These are phyloP conservation scores for Helogale parvula DNA, from an alignment of 2,113 vertebrate genomes.

Conservation along the genomic window DNA sequence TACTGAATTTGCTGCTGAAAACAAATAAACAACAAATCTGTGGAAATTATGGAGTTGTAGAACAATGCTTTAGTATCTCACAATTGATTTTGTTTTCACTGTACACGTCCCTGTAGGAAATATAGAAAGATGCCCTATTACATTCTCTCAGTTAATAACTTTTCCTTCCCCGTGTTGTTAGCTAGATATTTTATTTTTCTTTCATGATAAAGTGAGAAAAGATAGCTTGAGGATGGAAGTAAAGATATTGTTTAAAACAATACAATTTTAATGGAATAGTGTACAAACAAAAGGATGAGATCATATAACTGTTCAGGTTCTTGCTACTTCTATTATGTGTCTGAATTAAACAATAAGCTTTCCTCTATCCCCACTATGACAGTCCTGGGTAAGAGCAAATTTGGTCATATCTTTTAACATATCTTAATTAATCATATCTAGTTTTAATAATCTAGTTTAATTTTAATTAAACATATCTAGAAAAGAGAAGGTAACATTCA, in stretches of 20 bases:
- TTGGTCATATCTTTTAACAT: neutral
- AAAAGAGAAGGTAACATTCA: neutral
- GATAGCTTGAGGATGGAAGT: slow-evolving; percentile 68
- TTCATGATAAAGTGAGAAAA: slow-evolving; percentile 77
- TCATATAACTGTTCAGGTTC: slow-evolving; percentile 34
- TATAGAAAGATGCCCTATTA: slow-evolving; percentile 61
- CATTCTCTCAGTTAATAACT: slow-evolving; percentile 62
- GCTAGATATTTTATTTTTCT: neutral
- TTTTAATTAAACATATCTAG: too few species aligned
- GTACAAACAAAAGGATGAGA: slow-evolving; percentile 49
- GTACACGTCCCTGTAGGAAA: slow-evolving; percentile 65
- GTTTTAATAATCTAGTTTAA: neutral
- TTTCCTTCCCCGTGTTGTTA: slow-evolving; percentile 51
- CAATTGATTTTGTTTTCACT: slow-evolving; percentile 71
- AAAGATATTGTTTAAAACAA: slow-evolving; percentile 73
- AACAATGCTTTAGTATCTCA: slow-evolving; percentile 59
- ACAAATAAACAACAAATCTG: slow-evolving; percentile 54
- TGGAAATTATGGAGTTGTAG: slow-evolving; percentile 53
- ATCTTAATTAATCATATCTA: neutral
- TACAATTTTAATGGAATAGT: slow-evolving; percentile 65
- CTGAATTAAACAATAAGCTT: slow-evolving; percentile 50
- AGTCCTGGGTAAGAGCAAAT: slow-evolving; percentile 7
- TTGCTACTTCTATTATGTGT: neutral
- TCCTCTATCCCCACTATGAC: neutral
- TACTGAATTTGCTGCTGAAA: slow-evolving; percentile 57